Evolutionary conservation across 2,888 invertebrate genomes (phyloP), one percentile per base, ranked within the genome.

Genomic region (Chrysolina americana): DNA sequence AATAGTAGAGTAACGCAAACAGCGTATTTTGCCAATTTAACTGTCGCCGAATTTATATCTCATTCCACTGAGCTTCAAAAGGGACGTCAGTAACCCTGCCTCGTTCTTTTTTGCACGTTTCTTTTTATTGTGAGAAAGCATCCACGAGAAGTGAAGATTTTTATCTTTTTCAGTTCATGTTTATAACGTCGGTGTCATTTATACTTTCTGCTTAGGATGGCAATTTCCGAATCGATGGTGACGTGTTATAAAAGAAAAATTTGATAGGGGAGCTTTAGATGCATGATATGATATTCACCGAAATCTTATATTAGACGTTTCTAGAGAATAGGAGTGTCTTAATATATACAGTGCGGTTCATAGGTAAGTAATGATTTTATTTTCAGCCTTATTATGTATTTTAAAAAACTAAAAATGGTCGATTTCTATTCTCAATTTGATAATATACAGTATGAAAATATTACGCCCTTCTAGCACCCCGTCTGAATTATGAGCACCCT

Each of bases 181-280:
- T 59, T 59, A 59, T 59, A 36, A 59, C 59, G 59, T 6, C n/a
- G 59, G 59, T 59, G 59, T 28, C 59, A 59, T 59, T 59, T 59
- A 59, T 59, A 59, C 17, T 59, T 36, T 59, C n/a, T 28, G 59
- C 9, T 59, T 59, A 59, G 36, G 28, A 59, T 13, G 23, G n/a
- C 36, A 28, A 28, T 59, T 59, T 28, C 36, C 59, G 15, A 23
- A 19, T 28, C 15, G 36, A 59, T 28, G 59, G 36, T 17, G 28
- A n/a, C 28, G 23, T 8, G 28, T 15, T n/a, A 59, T 59, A 36
- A 23, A 59, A 59, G 36, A 59, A 59, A 28, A 28, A 28, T 59
- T 59, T 19, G 36, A 28, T 28, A 59, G 36, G 28, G 59, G 21
- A 23, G 53, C 53, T 53, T 15, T 44, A 44, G 44, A 15, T 15